Conservation (phyloP, 2,113 vertebrate genomes). For the Okapia johnstoni region DNA sequence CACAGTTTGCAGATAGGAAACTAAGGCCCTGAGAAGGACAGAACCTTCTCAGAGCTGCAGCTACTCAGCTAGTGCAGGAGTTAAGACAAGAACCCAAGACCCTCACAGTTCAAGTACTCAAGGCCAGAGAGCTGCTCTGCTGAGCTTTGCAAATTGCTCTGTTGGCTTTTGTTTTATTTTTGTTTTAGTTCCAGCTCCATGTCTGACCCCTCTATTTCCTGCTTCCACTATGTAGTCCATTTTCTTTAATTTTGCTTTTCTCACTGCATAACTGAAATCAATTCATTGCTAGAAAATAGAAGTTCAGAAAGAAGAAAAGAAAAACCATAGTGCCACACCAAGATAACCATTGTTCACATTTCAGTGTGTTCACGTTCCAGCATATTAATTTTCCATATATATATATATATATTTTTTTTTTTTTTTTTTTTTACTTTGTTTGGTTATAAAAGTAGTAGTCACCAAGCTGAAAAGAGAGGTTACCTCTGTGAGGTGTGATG, state of each 20-base stretch:
- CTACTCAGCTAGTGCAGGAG: neutral
- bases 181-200: neutral
- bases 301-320: neutral
- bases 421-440: neutral
- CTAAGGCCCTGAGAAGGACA: neutral
- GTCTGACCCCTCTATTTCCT: neutral
- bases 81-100: neutral
- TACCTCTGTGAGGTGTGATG: neutral
- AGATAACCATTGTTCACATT: neutral
- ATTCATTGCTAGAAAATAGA: neutral
- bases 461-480: neutral
- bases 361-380: neutral
- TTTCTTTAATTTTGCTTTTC: neutral
- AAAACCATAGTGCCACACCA: neutral
- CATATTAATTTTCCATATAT: neutral
- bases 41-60: neutral
- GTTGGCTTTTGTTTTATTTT: neutral
- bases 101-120: fast-evolving
- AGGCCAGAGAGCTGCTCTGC: neutral
- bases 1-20: neutral
- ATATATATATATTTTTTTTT: neutral
- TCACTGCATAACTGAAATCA: neutral
- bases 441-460: neutral
- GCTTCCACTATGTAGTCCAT: neutral
- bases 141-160: fast-evolving